Base-by-base conservation (phyloP, 2,113 vertebrate genomes). In the Circaetus gallicus region DNA sequence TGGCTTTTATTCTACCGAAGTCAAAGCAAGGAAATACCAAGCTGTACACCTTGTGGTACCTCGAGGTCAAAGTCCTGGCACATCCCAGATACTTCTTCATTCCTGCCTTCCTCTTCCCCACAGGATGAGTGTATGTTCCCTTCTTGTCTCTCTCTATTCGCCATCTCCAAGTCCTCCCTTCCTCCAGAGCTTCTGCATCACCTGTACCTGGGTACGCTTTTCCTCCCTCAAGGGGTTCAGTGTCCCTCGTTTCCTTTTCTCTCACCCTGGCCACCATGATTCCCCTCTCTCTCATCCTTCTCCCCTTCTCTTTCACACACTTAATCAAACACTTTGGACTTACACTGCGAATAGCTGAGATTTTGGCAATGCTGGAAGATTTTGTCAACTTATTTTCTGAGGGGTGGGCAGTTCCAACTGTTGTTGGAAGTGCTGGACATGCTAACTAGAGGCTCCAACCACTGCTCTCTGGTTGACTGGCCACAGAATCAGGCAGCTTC, bases 181-280 rank as follows among this genome's bases (percentile, higher is more conserved):
- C 11, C 21, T 56, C 49, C 74, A 58, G 12, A 3, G 40, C 52
- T 69, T 85, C 10, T 61, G 25, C 9, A 1, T 52, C 36, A 38
- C 16, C 34, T 2, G 0, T 47, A 29, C 76, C 70, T 86, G 34
- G 7, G 40, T 69, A 47, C 6, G 6, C 10, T 61, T 71, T 55
- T 76, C 29, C 13, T 66, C 42, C 20, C 10, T 73, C 25, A n/a
- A 16, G 29, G 31, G 12, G 2, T 40, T 93, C 29, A 31, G 21
- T 40, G 17, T 58, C 36, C 16, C 22, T 61, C 28, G 4, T 43
- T 72, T 92, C 67, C 19, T 77, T 82, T 95, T 77, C 25, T 36
- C 21, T 77, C n/a, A 16, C 36, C 20, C 8, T 6, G 8, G 43
- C 24, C 26, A 25, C 34, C 1, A 1, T 0, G 1, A 77, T 32